Percentiles rank a stretch among this genome's conserved stretches.
phyloP scores from a whole-genome alignment of 1,140 invertebrate genomes.

The Semibalanus balanoides region DNA sequence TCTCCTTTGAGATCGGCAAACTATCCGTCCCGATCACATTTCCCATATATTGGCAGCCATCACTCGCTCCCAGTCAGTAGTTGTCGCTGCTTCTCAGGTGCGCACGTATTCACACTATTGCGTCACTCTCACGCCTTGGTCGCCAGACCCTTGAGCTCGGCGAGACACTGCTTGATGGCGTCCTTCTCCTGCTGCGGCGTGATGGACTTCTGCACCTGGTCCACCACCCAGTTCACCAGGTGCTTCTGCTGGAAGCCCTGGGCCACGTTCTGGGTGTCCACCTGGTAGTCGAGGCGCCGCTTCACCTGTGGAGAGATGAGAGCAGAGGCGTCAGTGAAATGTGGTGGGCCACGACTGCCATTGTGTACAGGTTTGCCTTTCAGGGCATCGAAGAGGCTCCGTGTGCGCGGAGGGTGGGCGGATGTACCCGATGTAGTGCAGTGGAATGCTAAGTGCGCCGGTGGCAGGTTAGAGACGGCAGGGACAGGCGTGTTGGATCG shows the following conservation, averaged over 20 bases:
- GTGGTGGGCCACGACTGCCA: too few species aligned
- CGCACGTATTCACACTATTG: neutral
- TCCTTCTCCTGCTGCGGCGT: constrained; percentile 86
- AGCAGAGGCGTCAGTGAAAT: too few species aligned
- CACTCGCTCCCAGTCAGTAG: neutral
- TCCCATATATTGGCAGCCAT: neutral
- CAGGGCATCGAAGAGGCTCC: too few species aligned
- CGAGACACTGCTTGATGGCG: constrained; percentile 72
- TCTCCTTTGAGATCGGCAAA: too few species aligned
- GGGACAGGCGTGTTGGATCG: too few species aligned
- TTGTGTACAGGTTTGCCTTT: too few species aligned
- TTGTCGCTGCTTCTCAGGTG: neutral
- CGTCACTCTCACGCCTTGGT: constrained; percentile 14
- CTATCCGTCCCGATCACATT: neutral
- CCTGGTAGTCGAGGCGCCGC: constrained; percentile 75
- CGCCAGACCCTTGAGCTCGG: constrained; percentile 63
- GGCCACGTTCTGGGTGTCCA: constrained; percentile 61
- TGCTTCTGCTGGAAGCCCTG: constrained; percentile 74
- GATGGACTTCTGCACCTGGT: constrained; percentile 67
- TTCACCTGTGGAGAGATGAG: constrained; percentile 49
- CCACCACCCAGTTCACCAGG: constrained; percentile 85
- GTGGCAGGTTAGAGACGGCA: too few species aligned
- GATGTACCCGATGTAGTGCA: too few species aligned
- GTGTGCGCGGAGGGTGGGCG: too few species aligned
- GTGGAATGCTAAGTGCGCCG: too few species aligned